Conservation (phyloP, 2,888 invertebrate genomes). For the Operophtera brumata region DNA sequence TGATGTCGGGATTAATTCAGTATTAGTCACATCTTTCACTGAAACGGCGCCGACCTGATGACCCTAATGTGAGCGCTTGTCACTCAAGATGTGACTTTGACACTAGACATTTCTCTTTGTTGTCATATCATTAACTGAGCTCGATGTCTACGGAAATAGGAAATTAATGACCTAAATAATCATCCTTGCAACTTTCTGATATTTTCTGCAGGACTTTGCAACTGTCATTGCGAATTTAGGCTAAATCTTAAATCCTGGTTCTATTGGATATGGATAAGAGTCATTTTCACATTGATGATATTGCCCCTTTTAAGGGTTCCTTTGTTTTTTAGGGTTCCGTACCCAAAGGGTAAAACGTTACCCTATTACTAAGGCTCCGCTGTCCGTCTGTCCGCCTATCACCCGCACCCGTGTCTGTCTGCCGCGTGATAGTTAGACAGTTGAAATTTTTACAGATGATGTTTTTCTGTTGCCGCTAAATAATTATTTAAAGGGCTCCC, state of each 20-base stretch:
- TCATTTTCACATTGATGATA: no score
- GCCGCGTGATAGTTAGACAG: no score
- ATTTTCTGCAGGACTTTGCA: background rate
- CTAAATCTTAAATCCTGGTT: background rate
- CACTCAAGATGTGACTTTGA: constrained; percentile 24
- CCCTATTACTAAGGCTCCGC: no score
- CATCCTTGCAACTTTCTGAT: background rate
- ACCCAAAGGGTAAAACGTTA: no score
- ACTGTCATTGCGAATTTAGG: background rate
- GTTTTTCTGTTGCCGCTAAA: no score
- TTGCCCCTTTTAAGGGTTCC: no score
- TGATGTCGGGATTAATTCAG: background rate
- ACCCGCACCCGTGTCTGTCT: no score
- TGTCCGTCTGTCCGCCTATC: no score
- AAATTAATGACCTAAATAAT: constrained; percentile 1
- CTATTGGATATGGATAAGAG: no score
- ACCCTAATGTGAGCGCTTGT: constrained; percentile 22
- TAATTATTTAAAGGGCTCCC: no score
- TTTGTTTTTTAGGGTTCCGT: no score
- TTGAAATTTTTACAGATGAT: no score
- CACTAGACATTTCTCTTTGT: constrained; percentile 23
- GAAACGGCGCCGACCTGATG: constrained; percentile 8
- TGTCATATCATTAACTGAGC: constrained; percentile 18
- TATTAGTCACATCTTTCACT: background rate
- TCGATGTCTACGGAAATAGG: background rate